Base-by-base conservation (phyloP, 2,888 invertebrate genomes). In the Prosopocoilus inquinatus region DNA sequence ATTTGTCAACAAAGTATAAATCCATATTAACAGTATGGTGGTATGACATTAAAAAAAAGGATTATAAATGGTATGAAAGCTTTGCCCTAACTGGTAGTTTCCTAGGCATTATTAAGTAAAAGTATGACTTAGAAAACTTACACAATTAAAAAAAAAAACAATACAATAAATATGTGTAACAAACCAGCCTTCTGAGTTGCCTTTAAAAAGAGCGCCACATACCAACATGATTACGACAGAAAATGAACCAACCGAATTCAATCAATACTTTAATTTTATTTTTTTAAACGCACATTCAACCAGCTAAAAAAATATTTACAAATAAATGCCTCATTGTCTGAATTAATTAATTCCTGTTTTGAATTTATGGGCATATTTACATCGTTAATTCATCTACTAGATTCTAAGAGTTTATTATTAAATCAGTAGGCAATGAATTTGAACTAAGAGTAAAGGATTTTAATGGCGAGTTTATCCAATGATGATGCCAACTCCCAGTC, bases 401-500 rank as follows among this genome's bases (percentile, higher is more conserved):
- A 49, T 46, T 55, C 50, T 47, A 54, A 46, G 33, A 38, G 38
- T 54, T 43, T 43, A 55, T 36, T 46, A 50, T 39, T 28, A 28
- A 28, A 50, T 50, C 47, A 46, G 47, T 50, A 55, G 50, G 50
- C 50, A 50, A 51, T 57, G 46, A 52, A 52, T 52, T 57, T 53
- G 44, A 47, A 49, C 49, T 57, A 51, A 28, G 20, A 28, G 20
- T 28, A 28, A n/a, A 5, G 5, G 20, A 28, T 48, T 52, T 28
- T 44, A 50, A 39, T 53, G 48, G 20, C 41, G 36, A 47, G 48
- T 54, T 44, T 89, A 94, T 74, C 96, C 96, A 70, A 97, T 91
- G 74, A 96, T 90, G 68, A 98, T 85, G 57, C 96, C 97, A 72
- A 96, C 89, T 64, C 97, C 97, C 69, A 97, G 88, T 78, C 91